A percentile compares a stretch with the other conserved stretches of the same genome.
phyloP scores from a whole-genome alignment of 2,888 invertebrate species.

The Penaeus monodon region DNA sequence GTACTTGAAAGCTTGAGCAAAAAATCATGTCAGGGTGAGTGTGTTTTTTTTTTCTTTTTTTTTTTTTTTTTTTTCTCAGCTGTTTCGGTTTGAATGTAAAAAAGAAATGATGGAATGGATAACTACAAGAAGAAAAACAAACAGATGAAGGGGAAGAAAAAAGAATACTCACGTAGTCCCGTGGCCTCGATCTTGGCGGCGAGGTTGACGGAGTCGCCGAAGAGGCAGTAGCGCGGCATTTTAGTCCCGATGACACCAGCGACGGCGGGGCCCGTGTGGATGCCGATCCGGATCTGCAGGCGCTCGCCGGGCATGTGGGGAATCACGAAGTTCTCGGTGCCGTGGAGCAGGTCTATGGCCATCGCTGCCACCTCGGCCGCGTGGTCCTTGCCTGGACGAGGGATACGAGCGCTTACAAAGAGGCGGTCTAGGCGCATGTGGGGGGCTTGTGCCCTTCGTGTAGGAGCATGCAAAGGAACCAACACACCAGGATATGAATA shows the following conservation, averaged over 20 bases:
- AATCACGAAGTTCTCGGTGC: constrained; percentile 81
- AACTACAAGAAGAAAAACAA: too few relatives aligned
- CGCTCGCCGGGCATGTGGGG: constrained; percentile 81
- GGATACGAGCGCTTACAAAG: not conserved
- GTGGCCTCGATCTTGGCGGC: constrained; percentile 55
- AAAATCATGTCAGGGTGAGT: too few relatives aligned
- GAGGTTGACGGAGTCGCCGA: constrained; percentile 59
- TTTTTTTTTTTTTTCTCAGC: too few relatives aligned
- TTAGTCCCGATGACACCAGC: constrained; percentile 57
- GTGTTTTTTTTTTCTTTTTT: too few relatives aligned
- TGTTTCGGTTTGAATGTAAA: too few relatives aligned
- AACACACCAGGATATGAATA: too few relatives aligned
- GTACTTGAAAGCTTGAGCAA: constrained; percentile 52
- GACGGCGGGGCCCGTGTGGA: constrained; percentile 55
- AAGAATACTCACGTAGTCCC: not conserved
- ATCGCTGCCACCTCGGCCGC: constrained; percentile 87
- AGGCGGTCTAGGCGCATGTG: too few relatives aligned
- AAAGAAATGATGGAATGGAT: too few relatives aligned
- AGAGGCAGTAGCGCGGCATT: constrained; percentile 61
- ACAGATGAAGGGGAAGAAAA: too few relatives aligned
- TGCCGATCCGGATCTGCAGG: constrained; percentile 76
- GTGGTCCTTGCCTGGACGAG: constrained; percentile 80
- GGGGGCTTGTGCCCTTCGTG: too few relatives aligned
- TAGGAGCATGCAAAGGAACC: too few relatives aligned
- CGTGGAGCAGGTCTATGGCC: constrained; percentile 85